Percentiles rank a stretch among this genome's conserved stretches.
Conservation (phyloP, 2,113 vertebrate species). For the Oceanodroma tethys region DNA sequence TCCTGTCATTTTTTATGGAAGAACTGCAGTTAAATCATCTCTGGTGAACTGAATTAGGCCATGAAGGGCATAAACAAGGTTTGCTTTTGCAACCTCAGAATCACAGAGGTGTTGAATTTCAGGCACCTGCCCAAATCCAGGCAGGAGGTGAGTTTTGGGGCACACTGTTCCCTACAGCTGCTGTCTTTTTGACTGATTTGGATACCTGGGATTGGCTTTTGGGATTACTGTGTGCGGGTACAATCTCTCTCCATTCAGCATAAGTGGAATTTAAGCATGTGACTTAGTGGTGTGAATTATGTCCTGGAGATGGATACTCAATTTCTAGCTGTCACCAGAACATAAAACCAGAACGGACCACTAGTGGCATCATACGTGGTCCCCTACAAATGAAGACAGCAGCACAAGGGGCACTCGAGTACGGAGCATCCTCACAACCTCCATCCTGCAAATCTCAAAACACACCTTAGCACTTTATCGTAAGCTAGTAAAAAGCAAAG, state of each 20-base stretch:
- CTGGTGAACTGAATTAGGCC: not conserved
- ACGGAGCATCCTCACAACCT: not conserved
- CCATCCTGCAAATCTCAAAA: not conserved
- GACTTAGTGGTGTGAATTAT: not conserved
- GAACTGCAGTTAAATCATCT: not conserved
- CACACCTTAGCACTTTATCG: not conserved
- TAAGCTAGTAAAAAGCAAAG: not conserved
- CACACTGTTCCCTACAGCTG: rapidly evolving
- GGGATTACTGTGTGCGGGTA: not conserved
- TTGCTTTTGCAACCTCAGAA: not conserved
- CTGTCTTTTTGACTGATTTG: not conserved
- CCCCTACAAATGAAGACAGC: not conserved
- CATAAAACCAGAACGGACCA: not conserved
- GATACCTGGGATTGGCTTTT: not conserved
- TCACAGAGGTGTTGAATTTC: not conserved
- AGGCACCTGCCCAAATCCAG: not conserved
- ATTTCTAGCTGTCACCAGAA: not conserved
- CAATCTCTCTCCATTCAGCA: not conserved
- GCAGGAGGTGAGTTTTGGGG: not conserved
- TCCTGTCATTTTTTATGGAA: not conserved
- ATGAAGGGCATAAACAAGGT: not conserved
- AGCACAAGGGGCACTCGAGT: not conserved
- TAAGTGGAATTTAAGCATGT: not conserved
- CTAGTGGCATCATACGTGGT: not conserved
- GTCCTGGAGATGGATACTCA: not conserved